Base-by-base conservation (phyloP, 2,888 invertebrate genomes). In the Antitype chi region DNA sequence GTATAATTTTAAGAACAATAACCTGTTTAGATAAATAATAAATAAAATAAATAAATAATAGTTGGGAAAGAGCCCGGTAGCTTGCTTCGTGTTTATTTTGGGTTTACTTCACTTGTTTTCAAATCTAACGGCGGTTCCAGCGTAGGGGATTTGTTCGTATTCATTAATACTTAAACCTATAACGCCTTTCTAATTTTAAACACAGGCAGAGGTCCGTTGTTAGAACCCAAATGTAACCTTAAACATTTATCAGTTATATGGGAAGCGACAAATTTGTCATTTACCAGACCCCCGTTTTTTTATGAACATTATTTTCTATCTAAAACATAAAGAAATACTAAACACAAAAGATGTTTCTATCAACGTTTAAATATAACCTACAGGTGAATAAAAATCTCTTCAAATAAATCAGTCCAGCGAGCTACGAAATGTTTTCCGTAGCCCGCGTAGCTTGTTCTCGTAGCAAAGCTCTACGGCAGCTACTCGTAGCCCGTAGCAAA, bases 381-480 rank as follows among this genome's bases (percentile, higher is more conserved):
- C 47, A 47, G 23, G 5, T 67, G 47, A 74, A 63, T 55, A 64
- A 78, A 87, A 85, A 70, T 81, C 64, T 85, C 70, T 69, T 62
- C 0, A 71, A 71, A 78, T 75, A 81, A 38, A 78, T 70, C 70
- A 68, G 57, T 76, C 53, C 74, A 62, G 55, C 53, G n/a, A 64
- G 52, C 59, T 60, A 84, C 78, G 77, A 85, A 78, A 76, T 71
- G 70, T 82, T 83, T 77, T 84, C 85, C 87, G 87, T 83, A 87
- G 78, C 77, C 62, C 52, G 52, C 78, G 82, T 80, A 80, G 82
- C 79, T 53, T 52, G 49, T 60, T 79, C 75, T 86, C 89, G 87
- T 88, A 90, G 90, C 84, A 78, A 76, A 73, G 76, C 79, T n/a
- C 78, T 83, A 85, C 85, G 76, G 47, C 60, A 76, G 68, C 81